Evolutionary conservation across 2,113 vertebrate genomes (phyloP).

Genomic region (Scatophagus argus): DNA sequence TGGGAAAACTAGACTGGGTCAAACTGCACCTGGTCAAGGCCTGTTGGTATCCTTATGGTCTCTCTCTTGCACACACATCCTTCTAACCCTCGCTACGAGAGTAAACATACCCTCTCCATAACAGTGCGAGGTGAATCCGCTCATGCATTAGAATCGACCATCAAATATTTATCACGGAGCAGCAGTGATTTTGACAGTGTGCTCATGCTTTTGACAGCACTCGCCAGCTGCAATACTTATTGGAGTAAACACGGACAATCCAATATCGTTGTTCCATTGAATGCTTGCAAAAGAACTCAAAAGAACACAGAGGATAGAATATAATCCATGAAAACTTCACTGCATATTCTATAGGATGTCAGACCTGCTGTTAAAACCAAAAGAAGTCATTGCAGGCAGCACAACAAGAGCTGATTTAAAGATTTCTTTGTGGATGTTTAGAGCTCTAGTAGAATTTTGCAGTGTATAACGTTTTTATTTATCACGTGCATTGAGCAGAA

Average conservation of each 20-base stretch:
- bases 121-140: slow-evolving; percentile 75
- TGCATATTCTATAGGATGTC: slow-evolving; percentile 48
- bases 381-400: not conserved
- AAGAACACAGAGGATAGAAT: slow-evolving; percentile 41
- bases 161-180: slow-evolving; percentile 83
- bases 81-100: slow-evolving; percentile 47
- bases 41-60: slow-evolving; percentile 51
- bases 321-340: slow-evolving; percentile 54
- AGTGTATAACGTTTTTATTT: no score
- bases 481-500: no score
- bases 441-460: no score
- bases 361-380: not conserved
- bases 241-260: slow-evolving; percentile 77
- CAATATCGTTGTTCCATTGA: slow-evolving; percentile 70
- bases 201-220: slow-evolving; percentile 81
- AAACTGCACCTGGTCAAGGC: slow-evolving; percentile 55
- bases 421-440: no score
- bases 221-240: slow-evolving; percentile 74
- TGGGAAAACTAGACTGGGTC: slow-evolving; percentile 54
- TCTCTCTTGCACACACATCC: slow-evolving; percentile 32
- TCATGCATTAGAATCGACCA: slow-evolving; percentile 81
- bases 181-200: slow-evolving; percentile 80
- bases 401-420: slow-evolving; percentile 27
- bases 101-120: slow-evolving; percentile 78
- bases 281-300: slow-evolving; percentile 51